Percentiles rank a stretch among this genome's conserved stretches.
Conservation (phyloP, 2,113 vertebrate genomes). For the Syrmaticus mikado region DNA sequence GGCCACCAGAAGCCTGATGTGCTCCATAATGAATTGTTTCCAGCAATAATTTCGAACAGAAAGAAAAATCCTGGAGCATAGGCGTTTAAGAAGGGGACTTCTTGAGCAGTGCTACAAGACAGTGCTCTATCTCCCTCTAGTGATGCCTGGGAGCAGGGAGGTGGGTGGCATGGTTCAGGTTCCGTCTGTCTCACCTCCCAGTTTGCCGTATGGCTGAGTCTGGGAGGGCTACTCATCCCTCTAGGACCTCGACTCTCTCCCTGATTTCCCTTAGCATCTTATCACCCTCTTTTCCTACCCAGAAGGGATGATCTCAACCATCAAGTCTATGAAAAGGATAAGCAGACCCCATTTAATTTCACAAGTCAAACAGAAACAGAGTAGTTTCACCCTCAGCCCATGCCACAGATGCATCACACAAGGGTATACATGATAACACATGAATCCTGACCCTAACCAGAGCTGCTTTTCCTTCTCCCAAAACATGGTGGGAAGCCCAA, state of each 20-base stretch:
- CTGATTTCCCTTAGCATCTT: not conserved
- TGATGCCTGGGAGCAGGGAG: not conserved
- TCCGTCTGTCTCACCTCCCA: too few species aligned
- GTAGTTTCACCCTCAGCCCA: not conserved
- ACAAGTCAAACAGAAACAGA: not conserved
- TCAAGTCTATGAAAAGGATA: rapidly evolving
- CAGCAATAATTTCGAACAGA: not conserved
- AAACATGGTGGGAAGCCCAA: not conserved
- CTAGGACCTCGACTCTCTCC: not conserved
- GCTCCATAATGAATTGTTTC: not conserved
- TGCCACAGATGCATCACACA: not conserved
- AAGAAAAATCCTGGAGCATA: not conserved
- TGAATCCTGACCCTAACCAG: not conserved
- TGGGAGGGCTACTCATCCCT: not conserved
- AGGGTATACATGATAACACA: rapidly evolving
- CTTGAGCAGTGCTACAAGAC: not conserved
- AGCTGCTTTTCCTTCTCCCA: not conserved
- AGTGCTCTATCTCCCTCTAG: conserved; percentile 56
- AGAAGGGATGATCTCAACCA: not conserved
- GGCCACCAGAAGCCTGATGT: rapidly evolving
- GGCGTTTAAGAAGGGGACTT: not conserved
- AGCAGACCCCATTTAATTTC: not conserved
- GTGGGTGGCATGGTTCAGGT: rapidly evolving
- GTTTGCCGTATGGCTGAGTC: rapidly evolving
- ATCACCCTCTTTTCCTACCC: not conserved